Conservation (phyloP, 2,888 invertebrate species). For the Acleris cristana region DNA sequence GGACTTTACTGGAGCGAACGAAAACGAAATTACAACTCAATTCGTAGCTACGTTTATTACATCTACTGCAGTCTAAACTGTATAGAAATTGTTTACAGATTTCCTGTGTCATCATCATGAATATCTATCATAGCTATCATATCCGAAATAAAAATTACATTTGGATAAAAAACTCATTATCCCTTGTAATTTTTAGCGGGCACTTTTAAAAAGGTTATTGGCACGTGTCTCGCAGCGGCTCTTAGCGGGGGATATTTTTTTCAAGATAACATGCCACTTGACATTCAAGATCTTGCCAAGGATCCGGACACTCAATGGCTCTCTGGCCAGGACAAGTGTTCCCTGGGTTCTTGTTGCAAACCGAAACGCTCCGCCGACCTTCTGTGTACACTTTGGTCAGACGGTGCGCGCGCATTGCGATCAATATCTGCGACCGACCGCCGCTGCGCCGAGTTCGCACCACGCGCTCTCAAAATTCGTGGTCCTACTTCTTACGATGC, state of each 20-base stretch:
- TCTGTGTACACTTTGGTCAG: conserved; percentile 74
- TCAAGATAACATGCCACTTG: conserved; percentile 32
- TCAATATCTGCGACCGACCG: conserved; percentile 65
- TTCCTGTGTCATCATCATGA: neutral
- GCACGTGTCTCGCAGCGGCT: too few species aligned
- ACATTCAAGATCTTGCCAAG: conserved; percentile 39
- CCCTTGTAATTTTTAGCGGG: neutral
- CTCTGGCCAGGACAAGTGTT: conserved; percentile 69
- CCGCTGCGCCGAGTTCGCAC: conserved; percentile 73
- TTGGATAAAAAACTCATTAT: neutral
- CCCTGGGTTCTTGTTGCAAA: conserved; percentile 69
- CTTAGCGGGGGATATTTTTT: neutral
- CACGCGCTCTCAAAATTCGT: conserved; percentile 73
- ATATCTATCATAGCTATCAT: neutral
- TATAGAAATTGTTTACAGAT: neutral
- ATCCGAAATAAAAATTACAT: too few species aligned
- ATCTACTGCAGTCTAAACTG: neutral
- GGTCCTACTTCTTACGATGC: conserved; percentile 68
- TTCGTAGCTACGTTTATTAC: conserved; percentile 1
- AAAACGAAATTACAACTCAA: conserved; percentile 20
- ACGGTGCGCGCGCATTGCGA: conserved; percentile 81
- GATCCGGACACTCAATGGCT: conserved; percentile 64
- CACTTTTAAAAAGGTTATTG: conserved; percentile 10
- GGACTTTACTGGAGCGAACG: conserved; percentile 31
- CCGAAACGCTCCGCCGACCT: conserved; percentile 70